Conservation (phyloP, 2,113 vertebrate genomes). For the Vireo altiloquus region DNA sequence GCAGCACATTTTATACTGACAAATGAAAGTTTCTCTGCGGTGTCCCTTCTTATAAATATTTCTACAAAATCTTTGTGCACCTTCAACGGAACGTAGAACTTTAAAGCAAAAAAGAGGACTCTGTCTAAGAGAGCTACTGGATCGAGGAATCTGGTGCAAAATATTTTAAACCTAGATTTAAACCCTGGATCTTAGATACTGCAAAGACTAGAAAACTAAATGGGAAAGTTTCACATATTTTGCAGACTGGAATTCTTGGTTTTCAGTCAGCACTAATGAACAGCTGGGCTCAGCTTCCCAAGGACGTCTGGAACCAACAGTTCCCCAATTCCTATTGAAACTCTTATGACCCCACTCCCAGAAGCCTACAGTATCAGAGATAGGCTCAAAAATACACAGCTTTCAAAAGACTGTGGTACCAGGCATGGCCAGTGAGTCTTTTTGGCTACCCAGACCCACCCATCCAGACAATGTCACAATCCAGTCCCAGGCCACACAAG, state of each 20-base stretch:
- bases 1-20: background rate
- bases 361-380: background rate
- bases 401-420: background rate
- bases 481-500: background rate
- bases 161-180: background rate
- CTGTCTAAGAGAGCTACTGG: background rate
- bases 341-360: background rate
- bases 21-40: background rate
- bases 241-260: background rate
- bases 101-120: background rate
- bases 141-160: background rate
- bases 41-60: background rate
- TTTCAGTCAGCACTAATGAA: background rate
- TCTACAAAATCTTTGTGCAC: background rate
- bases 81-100: background rate
- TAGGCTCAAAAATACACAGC: background rate
- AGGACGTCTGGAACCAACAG: background rate
- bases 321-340: background rate
- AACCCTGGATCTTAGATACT: background rate
- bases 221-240: background rate
- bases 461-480: background rate
- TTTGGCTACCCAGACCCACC: background rate
- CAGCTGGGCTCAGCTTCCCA: background rate
- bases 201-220: background rate
- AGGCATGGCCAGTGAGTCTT: background rate